phyloP scores from a whole-genome alignment of 92 coral and sea anemone species.

The Umimayanthus chanpuru region DNA sequence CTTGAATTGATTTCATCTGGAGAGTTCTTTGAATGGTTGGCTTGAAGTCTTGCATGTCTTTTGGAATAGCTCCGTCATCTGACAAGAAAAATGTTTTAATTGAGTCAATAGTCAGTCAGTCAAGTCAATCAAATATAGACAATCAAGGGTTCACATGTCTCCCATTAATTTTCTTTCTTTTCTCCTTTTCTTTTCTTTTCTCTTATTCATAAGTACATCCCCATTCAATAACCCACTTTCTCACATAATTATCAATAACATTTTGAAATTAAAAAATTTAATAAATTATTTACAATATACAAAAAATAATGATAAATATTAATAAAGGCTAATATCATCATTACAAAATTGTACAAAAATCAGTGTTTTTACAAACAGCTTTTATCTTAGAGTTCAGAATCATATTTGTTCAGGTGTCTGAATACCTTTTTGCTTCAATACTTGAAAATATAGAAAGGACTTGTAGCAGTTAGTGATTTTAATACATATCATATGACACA shows the following conservation, averaged over 20 bases:
- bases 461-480: background rate
- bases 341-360: too few species aligned
- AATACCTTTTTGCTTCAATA: background rate
- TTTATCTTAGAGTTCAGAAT: background rate
- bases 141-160: background rate
- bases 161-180: background rate
- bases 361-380: background rate
- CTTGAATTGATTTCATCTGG: constrained; percentile 59
- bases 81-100: background rate
- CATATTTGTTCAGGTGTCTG: background rate
- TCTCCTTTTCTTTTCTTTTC: too few species aligned
- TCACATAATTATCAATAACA: too few species aligned
- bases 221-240: too few species aligned
- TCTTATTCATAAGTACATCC: too few species aligned
- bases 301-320: too few species aligned
- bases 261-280: too few species aligned
- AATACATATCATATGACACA: too few species aligned
- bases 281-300: too few species aligned
- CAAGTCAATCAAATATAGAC: too few species aligned
- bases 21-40: constrained; percentile 66
- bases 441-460: background rate
- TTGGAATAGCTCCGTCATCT: constrained; percentile 10
- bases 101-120: too few species aligned
- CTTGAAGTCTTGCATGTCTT: constrained; percentile 64
- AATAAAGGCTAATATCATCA: too few species aligned